Base-by-base conservation (phyloP, 2,113 vertebrate species). In the Hucho hucho region DNA sequence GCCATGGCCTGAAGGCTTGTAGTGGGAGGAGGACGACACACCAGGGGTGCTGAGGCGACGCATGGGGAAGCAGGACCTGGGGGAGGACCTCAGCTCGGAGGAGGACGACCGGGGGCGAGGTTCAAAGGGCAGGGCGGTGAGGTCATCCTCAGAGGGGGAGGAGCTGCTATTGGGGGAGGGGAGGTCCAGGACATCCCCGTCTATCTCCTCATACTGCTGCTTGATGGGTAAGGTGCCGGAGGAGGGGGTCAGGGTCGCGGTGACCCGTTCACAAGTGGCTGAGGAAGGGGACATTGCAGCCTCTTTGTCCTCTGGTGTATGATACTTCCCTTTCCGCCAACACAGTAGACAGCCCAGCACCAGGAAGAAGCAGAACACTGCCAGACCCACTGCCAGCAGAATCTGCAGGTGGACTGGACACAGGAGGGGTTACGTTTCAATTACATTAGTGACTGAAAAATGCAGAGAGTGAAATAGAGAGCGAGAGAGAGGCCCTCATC, bases 271-370 rank as follows among this genome's bases (percentile, higher is more conserved):
- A 1, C 68, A 13, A 3, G 75, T 77, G 7, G 16, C 65, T 4
- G 64, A 59, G 26, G 76, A 81, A 20, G 74, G 76, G 13, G 84
- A 81, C 72, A 83, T 3, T 11, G 61, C 83, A 0, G 83, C 83
- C 81, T 93, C 90, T 75, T 89, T 89, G 78, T 89, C 68, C 46
- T 81, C 74, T 0, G 76, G 75, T 7, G 87, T 78, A 22, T 29
- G 66, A 1, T 6, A 75, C 75, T 84, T 89, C 4, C 71, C 79
- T 22, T 79, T 89, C 22, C 89, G 81, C 86, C 91, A 93, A 79
- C 93, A 94, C 66, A 93, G 53, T 32, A 92, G 72, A 6, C 94
- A 95, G 26, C 93, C 87, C 6, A 95, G 87, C 64, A 95, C 88
- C 69, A 93, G 78, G 56, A 88, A 91, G 90, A 94, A 94, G 85